Conservation (phyloP, 2,797 vertebrate genomes). For the Pantherophis vulpinus region DNA sequence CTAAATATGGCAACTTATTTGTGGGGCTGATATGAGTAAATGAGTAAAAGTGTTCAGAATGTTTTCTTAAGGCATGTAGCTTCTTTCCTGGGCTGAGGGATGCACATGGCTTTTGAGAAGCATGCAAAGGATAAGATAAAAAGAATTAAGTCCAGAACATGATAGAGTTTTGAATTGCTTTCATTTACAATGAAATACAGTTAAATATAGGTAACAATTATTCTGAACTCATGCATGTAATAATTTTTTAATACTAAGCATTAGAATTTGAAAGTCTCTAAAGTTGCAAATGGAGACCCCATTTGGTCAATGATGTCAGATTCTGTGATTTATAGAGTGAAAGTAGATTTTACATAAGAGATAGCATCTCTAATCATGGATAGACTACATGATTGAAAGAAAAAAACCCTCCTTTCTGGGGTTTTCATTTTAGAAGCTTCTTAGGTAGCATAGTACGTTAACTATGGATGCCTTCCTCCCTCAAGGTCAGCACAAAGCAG, state of each 20-base stretch:
- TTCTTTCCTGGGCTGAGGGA: background rate
- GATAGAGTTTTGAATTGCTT: background rate
- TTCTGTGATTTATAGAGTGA: background rate
- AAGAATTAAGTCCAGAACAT: background rate
- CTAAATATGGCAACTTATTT: background rate
- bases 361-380: background rate
- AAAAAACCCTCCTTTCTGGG: background rate
- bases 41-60: background rate
- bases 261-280: background rate
- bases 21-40: background rate
- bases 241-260: background rate
- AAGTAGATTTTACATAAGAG: background rate
- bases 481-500: background rate
- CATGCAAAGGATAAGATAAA: background rate
- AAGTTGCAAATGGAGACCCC: background rate
- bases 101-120: background rate
- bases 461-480: background rate
- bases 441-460: background rate
- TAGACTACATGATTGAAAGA: background rate
- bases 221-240: background rate
- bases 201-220: background rate
- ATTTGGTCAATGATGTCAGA: background rate
- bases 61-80: background rate
- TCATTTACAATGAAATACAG: background rate
- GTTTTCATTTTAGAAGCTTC: background rate